Base-by-base conservation (phyloP, 2,113 vertebrate genomes). In the Cranoglanis bouderius region DNA sequence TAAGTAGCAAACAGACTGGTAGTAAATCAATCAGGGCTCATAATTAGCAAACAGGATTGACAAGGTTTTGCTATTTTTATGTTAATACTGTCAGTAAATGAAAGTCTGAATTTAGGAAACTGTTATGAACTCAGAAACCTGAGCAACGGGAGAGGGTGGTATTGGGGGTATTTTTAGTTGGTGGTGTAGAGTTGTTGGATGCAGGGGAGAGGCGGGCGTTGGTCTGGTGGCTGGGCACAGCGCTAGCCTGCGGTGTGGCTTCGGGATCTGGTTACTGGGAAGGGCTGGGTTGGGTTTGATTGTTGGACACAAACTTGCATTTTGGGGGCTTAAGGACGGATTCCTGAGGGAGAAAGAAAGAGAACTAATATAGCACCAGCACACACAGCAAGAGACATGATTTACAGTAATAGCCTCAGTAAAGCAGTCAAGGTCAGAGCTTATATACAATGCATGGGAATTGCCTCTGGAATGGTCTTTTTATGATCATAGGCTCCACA, bases 111-210 rank as follows among this genome's bases (percentile, higher is more conserved):
- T 59, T 87, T 63, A 32, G 18, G 87, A 84, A 80, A 81, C 81
- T 75, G 82, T 87, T 88, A 82, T 77, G 53, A 89, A 87, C 87
- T 80, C 65, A 78, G 55, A 86, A 80, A 46, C 57, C 80, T 55
- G 35, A 83, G 85, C 61, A 43, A 77, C 29, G 18, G 59, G 75
- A 85, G 74, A 35, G 46, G 83, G 82, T 75, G 88, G 57, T 89
- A 89, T 90, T 89, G 61, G 70, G 70, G 87, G 75, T 90, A 90
- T 90, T 90, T 90, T 87, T 90, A 89, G 90, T n/a, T 49, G 84
- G 84, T 88, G 90, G 87, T 59, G 87, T 84, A 29, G 38, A 81
- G 77, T 38, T 87, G 85, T 85, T 89, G 74, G 85, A 90, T 90
- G 80, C 85, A 89, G 88, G 85, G 85, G 88, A 84, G 90, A 89